phyloP scores from a whole-genome alignment of 2,113 vertebrate genomes.

The Podarcis raffonei region DNA sequence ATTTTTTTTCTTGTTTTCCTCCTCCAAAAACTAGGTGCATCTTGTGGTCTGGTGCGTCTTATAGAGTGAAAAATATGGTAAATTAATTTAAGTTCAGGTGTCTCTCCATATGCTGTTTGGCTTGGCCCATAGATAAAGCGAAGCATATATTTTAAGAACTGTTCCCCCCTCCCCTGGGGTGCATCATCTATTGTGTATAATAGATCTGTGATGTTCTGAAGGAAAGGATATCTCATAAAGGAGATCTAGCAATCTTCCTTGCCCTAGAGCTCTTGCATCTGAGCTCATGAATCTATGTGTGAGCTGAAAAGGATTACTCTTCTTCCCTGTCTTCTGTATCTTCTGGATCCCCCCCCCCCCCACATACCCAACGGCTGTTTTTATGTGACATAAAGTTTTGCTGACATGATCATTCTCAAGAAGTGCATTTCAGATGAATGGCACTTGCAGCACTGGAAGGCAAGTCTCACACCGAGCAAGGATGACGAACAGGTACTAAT shows the following conservation, averaged over 20 bases:
- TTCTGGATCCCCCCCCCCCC: neutral
- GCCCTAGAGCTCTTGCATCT: neutral
- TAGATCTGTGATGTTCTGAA: neutral
- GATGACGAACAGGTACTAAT: neutral
- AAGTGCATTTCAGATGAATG: neutral
- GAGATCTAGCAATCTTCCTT: neutral
- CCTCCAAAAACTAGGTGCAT: too few relatives aligned
- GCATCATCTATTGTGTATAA: neutral
- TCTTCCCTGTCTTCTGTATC: neutral
- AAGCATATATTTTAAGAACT: neutral
- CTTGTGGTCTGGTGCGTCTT: too few relatives aligned
- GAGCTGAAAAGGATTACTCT: neutral
- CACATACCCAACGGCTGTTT: neutral
- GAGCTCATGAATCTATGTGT: neutral
- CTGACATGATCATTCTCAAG: neutral
- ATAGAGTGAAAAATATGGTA: too few relatives aligned
- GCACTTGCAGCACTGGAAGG: neutral
- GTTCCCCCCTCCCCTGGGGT: fast-evolving
- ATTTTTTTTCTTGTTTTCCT: too few relatives aligned
- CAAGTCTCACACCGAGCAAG: neutral
- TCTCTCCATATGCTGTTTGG: neutral
- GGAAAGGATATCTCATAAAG: neutral
- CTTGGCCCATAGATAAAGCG: neutral
- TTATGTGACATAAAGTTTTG: neutral
- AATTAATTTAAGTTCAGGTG: neutral